Base-by-base conservation (phyloP, 2,113 vertebrate species). In the Hemibagrus wyckioides region DNA sequence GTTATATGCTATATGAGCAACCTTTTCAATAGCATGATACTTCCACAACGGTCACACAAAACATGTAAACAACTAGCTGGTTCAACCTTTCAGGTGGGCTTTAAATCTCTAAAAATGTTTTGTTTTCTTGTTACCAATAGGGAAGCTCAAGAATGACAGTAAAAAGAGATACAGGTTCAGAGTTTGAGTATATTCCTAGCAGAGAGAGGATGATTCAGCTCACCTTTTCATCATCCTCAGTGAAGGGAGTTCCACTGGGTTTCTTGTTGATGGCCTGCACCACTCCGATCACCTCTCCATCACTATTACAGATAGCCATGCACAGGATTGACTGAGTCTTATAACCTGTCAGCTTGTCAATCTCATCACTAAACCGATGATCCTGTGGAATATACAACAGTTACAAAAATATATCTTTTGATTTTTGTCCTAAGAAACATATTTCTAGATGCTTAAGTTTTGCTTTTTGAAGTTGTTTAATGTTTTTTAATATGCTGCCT, bases 181-280 rank as follows among this genome's bases (percentile, higher is more conserved):
- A 33, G 2, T 61, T 19, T 85, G 71, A 41, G 17, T 4, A 36
- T 48, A 61, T 85, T 85, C 10, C 11, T 79, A 50, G 41, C 33
- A 50, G 30, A 50, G 33, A 86, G 39, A 48, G 15, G 25, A 71
- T 33, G 33, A 84, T 57, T 30, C 5, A 54, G 15, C 90, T 91
- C 89, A 99, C 98, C 96, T 98, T 98, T 93, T 99, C 98, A 88
- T 99, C 97, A 85, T 99, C 98, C 86, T 98, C 97, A 67, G 95
- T 96, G 94, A 99, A 99, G 81, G 97, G 97, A 75, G 94, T 94
- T 79, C 97, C 97, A 91, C 95, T 96, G 10, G 97, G 97, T 90
- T 93, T 96, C 94, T 99, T 99, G 94, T 99, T 99, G 95, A 99
- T 99, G 54, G 97, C 97, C 94, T 99, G 98, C 79, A 97, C 97